Base-by-base conservation (phyloP, 2,888 invertebrate genomes). In the Gandaritis pyraliata region DNA sequence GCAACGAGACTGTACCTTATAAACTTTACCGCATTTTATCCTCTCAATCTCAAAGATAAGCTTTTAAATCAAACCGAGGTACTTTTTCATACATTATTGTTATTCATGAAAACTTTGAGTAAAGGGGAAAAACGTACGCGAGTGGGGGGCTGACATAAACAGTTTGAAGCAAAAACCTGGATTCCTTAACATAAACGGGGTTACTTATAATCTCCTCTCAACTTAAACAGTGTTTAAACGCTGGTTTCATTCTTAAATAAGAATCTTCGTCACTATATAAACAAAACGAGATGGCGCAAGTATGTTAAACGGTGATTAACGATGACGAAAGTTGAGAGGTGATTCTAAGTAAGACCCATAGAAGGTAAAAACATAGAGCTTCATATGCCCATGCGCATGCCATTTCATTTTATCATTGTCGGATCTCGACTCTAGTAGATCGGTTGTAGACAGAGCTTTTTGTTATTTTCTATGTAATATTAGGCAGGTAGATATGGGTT, bases 101-200 rank as follows among this genome's bases (percentile, higher is more conserved):
- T 90, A 91, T 91, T 91, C 90, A 91, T 90, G 88, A 87, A 91
- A 81, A 72, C 90, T 88, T 88, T 83, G 86, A 88, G 90, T 90
- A 88, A 90, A 86, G 75, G 69, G 83, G 85, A 88, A 91, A 87
- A 89, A 86, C 78, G 65, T 57, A 51, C 61, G 67, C 84, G 74
- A 83, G 86, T 87, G 87, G 90, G 88, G 89, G 89, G 88, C 70
- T 88, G 88, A 90, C 88, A 88, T 90, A 90, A 90, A 90, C 83
- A 78, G 86, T 79, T 23, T 70, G 33, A 39, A 23, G 65, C 77
- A 89, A 90, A 90, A 90, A 90, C 76, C 65, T 54, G 80, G 71
- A 83, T 83, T 82, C 82, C 74, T 82, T 79, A 83, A 82, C 64
- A 58, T 53, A 45, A 46, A 23, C 23, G 1, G 23, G 5, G 5